Base-by-base conservation (phyloP, 1,140 invertebrate genomes). In the Drosophila parvula region DNA sequence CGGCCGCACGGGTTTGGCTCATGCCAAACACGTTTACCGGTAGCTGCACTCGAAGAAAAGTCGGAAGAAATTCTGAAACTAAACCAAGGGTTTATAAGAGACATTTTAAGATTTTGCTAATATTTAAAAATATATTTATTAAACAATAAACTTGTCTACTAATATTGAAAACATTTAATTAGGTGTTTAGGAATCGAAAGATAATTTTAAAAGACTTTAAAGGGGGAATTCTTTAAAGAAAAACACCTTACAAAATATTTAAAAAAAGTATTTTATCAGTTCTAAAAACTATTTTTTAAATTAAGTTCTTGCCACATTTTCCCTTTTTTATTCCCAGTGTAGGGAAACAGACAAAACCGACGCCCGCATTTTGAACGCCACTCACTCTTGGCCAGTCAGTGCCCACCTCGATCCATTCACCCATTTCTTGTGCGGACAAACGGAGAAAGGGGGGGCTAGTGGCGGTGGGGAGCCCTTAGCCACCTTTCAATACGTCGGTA, bases 401-500 rank as follows among this genome's bases (percentile, higher is more conserved):
- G 69, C 77, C 82, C 55, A 47, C 56, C 53, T 67, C 71, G 50
- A 62, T 64, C 76, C 73, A 84, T 74, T 85, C 78, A 74, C 68
- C 79, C 79, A 70, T 68, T 82, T 85, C 69, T 69, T 64, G 64
- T 64, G 79, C 38, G 28, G 11, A 43, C 6, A 10, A 11, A 7
- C 0, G 28, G 67, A 9, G 67, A 28, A 45, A 30, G 44, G 34
- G 27, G 36, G 14, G 5, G 3, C n/a, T n/a, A 2, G 9, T 7
- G 22, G 14, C 4, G 41, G 10, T 9, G 16, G 28, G 5, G 16
- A 30, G n/a, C 53, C 53, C 41, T 60, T 28, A 32, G 55, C 71
- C 74, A 78, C 79, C 86, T 83, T 88, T 89, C 77, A 74, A 73
- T 70, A 69, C 57, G 47, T 27, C 67, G 60, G 65, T 89, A 89